phyloP scores from a whole-genome alignment of 2,113 vertebrate genomes.

The Motacilla tschutschensis region DNA sequence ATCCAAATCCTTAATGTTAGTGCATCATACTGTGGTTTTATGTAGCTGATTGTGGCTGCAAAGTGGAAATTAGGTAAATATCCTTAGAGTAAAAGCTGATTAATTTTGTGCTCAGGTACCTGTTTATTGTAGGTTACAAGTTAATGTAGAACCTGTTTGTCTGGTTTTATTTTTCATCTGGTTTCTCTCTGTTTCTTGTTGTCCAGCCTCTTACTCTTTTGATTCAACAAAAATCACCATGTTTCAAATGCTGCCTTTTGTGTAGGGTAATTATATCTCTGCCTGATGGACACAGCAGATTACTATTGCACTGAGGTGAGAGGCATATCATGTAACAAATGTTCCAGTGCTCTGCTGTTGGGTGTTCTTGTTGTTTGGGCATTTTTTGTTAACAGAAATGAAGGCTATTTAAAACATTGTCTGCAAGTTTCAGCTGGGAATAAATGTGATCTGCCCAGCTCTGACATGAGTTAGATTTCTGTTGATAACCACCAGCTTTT shows the following conservation, averaged over 20 bases:
- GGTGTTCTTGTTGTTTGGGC: not conserved
- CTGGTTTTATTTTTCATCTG: constrained; percentile 23
- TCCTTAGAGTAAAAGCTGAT: constrained; percentile 9
- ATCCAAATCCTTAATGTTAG: not conserved
- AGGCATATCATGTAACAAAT: constrained; percentile 12
- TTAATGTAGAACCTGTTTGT: constrained; percentile 35
- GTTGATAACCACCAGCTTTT: not conserved
- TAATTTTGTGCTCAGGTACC: not conserved
- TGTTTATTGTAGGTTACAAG: constrained; percentile 6
- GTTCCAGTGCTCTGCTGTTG: constrained; percentile 5
- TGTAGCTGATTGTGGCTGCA: not conserved
- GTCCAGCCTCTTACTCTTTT: not conserved
- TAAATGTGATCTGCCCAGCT: not conserved
- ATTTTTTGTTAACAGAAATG: not conserved
- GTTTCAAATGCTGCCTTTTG: constrained; percentile 21
- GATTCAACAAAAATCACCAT: not conserved
- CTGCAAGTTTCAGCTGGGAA: not conserved
- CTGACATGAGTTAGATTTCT: not conserved
- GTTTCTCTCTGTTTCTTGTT: constrained; percentile 4
- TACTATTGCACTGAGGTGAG: not conserved
- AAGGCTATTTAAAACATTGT: not conserved
- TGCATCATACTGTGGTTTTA: not conserved
- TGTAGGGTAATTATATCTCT: constrained; percentile 25
- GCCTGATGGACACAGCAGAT: not conserved
- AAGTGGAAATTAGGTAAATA: constrained; percentile 6